These are phyloP conservation scores for Cryptomyrus ogoouensis DNA, from an alignment of 2,113 vertebrate species.

Conservation along the genomic window DNA sequence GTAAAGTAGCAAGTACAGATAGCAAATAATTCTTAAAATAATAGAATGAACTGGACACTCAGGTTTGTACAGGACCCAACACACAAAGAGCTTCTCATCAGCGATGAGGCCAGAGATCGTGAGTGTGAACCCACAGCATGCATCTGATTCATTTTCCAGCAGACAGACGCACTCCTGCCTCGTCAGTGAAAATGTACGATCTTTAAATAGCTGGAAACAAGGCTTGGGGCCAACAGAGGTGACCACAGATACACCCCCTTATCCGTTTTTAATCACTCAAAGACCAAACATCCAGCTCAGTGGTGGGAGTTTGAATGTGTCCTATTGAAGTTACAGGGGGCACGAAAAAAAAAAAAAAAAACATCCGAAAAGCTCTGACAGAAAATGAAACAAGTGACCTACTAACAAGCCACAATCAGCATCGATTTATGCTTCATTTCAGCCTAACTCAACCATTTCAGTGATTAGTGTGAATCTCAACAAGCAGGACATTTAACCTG, in stretches of 20 bases:
- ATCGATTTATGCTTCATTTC: not conserved
- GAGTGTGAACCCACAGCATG: constrained; percentile 13
- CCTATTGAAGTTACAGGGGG: not conserved
- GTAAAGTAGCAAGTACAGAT: not conserved
- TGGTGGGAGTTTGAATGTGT: not conserved
- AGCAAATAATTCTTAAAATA: not conserved
- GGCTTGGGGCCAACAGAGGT: constrained; percentile 40
- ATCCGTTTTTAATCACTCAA: constrained; percentile 24
- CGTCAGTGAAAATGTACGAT: constrained; percentile 48
- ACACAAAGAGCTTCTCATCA: not conserved
- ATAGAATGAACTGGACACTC: not conserved
- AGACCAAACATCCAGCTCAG: not conserved
- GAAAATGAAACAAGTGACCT: not conserved
- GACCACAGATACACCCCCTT: constrained; percentile 49
- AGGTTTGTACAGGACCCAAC: not conserved
- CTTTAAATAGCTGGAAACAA: constrained; percentile 58
- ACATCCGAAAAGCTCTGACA: not conserved
- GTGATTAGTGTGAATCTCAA: not conserved
- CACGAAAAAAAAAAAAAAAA: not conserved
- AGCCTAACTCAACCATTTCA: not conserved
- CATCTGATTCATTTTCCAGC: constrained; percentile 54
- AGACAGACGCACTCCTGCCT: constrained; percentile 51
- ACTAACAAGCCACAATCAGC: not conserved
- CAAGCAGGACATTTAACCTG: not conserved
- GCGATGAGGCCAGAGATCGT: not conserved